Percentiles rank a stretch among this genome's conserved stretches.
Conservation (phyloP, 2,797 vertebrate species). For the Heliangelus exortis region DNA sequence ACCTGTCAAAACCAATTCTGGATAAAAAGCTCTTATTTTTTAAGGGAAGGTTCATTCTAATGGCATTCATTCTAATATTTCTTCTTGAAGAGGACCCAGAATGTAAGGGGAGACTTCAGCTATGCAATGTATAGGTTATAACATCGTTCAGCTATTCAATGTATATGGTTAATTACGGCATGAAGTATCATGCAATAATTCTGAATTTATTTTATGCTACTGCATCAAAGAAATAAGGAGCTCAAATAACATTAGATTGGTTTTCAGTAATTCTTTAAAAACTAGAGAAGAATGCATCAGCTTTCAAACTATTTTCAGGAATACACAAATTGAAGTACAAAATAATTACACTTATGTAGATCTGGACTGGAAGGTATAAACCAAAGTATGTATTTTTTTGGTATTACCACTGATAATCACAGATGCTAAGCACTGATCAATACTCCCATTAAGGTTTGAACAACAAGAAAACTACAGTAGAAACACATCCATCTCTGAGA, state of each 20-base stretch:
- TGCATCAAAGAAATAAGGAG: neutral
- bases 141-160: neutral
- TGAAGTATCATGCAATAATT: neutral
- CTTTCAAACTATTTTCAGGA: neutral
- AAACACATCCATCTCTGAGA: neutral
- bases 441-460: neutral
- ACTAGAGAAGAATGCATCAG: neutral
- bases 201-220: neutral
- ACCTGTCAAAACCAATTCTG: neutral
- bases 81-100: neutral
- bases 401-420: neutral
- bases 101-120: neutral
- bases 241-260: neutral
- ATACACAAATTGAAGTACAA: neutral
- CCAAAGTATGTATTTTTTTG: neutral
- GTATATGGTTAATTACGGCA: neutral
- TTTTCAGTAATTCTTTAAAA: neutral
- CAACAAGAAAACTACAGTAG: neutral
- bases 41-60: neutral
- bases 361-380: neutral
- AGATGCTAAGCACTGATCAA: neutral
- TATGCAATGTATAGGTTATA: neutral
- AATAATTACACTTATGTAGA: neutral
- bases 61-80: neutral
- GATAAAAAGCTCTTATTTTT: neutral